Base-by-base conservation (phyloP, 2,888 invertebrate species). In the Julus scandinavius region DNA sequence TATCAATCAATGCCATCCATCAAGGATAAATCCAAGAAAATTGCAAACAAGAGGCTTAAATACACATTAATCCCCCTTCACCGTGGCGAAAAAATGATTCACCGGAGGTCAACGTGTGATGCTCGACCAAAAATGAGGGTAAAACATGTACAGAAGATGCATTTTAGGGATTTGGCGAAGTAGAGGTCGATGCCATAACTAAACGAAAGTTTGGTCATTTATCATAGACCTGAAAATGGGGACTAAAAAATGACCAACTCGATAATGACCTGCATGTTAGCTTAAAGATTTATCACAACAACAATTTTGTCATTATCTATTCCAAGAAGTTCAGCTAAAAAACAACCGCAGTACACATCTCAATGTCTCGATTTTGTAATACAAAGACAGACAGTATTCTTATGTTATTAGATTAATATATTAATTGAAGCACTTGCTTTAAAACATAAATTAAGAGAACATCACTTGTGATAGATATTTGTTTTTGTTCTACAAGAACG, bases 1-100 rank as follows among this genome's bases (percentile, higher is more conserved):
- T 72, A 72, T 72, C 72, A 72, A 72, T 72, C 72, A 72, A 72
- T 72, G 72, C 72, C 72, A 72, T 72, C 72, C 72, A 72, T 72
- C 72, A 72, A 72, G 72, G 72, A 20, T 20, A 72, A 72, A 72
- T 72, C 72, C 72, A 72, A 72, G 72, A 72, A 72, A 72, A 72
- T 72, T 72, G 29, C 72, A 72, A 72, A 72, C 72, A 72, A 72
- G 72, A 20, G 29, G 72, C 72, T 72, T 72, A 72, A 72, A 72
- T 72, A n/a, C 72, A 29, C 72, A 72, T 72, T 72, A 72, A 72
- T 72, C 72, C 72, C 72, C 72, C 63, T 72, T 72, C 72, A 72
- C 29, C 72, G 29, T 29, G 29, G n/a, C 29, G 29, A 29, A 72
- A 72, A 72, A 72, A 29, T 72, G 72, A 72, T 72, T 72, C 72